Evolutionary conservation across 2,113 vertebrate genomes (phyloP), one percentile per base, ranked within the genome.

Genomic region (Anas platyrhynchos): DNA sequence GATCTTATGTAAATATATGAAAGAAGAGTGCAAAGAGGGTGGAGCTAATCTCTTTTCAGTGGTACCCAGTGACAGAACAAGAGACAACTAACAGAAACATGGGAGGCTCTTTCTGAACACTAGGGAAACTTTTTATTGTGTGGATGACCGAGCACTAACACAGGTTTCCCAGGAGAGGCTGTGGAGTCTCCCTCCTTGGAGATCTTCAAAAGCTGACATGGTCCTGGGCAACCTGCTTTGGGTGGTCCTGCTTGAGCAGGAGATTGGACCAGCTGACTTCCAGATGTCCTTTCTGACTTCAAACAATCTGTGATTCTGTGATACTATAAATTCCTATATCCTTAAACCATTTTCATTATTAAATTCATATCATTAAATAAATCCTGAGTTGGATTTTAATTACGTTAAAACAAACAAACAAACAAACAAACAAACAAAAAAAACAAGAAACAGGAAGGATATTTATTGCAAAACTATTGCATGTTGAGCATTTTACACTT

Each of bases 381-480:
- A 63, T 93, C 62, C 10, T 87, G 32, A 44, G 43, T 11, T 84
- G 14, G 11, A 6, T 61, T 91, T 92, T 76, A 92, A 90, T 59
- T 38, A 77, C 78, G 20, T 59, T 62, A 44, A 20, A 54, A 34
- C 34, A 34, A 34, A 34, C 34, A 34, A 34, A 34, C 34, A 34
- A 34, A 34, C 34, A 34, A 34, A 34, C 34, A 34, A 34, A 34
- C 34, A 88, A 29, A 38, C 17, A 17, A 27, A 26, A 26, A 8
- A 25, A 27, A 38, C 15, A 63, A 27, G 38, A 6, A 63, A 55
- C 11, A 59, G 17, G 41, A 31, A 73, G 56, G 63, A 76, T 94
- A 95, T 88, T 93, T 96, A 84, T 78, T 91, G 32, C 27, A 82
- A 86, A 94, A 77, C 54, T 87, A 38, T 48, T 76, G 55, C 61